phyloP scores from a whole-genome alignment of 2,888 invertebrate genomes.

The Spisula solida region DNA sequence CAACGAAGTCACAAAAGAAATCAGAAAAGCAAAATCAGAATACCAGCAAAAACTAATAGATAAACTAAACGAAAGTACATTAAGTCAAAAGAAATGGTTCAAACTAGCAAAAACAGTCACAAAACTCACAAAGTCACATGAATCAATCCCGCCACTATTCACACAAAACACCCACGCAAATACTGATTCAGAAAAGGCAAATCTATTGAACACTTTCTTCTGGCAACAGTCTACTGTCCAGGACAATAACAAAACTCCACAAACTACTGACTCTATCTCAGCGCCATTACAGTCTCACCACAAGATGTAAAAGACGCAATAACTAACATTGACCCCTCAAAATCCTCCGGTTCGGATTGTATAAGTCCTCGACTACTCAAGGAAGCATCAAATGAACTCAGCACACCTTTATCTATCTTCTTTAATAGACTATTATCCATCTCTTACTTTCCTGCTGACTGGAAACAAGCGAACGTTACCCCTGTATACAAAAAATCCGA shows the following conservation, averaged over 20 bases:
- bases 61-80: background rate
- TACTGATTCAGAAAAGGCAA: background rate
- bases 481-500: conserved; percentile 44
- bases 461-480: conserved; percentile 41
- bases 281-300: background rate
- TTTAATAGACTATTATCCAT: background rate
- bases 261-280: background rate
- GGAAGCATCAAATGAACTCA: background rate
- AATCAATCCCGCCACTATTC: too few species aligned
- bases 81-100: background rate
- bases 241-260: background rate
- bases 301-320: background rate
- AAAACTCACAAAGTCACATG: too few species aligned
- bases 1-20: background rate
- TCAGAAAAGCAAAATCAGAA: background rate
- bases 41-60: background rate
- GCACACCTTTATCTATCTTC: conserved; percentile 15
- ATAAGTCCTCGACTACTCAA: conserved; percentile 25
- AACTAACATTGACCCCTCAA: background rate
- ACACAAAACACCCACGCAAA: too few species aligned
- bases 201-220: background rate
- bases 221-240: background rate
- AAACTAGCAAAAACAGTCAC: conserved; percentile 32
- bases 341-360: conserved; percentile 10
- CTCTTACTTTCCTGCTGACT: conserved; percentile 15